phyloP scores from a whole-genome alignment of 1,140 invertebrate species.

The Asobara japonica region DNA sequence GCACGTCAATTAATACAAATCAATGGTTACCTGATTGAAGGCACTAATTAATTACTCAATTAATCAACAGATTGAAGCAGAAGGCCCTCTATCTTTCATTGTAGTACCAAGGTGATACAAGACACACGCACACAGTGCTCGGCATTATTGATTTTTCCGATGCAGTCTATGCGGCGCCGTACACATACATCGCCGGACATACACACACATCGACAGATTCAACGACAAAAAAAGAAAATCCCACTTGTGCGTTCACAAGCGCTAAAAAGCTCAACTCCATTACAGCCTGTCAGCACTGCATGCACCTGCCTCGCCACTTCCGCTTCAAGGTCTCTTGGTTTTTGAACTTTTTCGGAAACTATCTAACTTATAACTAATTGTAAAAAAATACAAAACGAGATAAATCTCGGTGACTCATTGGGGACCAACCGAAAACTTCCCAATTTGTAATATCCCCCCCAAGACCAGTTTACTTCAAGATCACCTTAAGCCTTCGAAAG shows the following conservation, averaged over 20 bases:
- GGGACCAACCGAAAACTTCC: too few relatives aligned
- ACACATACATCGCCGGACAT: background rate
- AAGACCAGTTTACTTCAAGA: too few relatives aligned
- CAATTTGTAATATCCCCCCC: too few relatives aligned
- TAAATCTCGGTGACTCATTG: background rate
- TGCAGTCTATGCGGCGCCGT: slow-evolving; percentile 60
- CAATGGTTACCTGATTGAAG: too few relatives aligned
- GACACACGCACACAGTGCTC: slow-evolving; percentile 37
- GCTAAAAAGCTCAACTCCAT: background rate
- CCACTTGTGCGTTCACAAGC: background rate
- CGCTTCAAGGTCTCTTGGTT: background rate
- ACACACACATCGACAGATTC: background rate
- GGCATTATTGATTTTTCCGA: slow-evolving; percentile 62
- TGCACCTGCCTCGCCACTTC: background rate
- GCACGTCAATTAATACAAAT: too few relatives aligned
- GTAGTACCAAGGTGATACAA: slow-evolving; percentile 46
- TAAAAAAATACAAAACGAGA: background rate
- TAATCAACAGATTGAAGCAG: background rate
- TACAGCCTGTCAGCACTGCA: background rate
- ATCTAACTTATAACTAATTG: too few relatives aligned
- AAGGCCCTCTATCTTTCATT: background rate
- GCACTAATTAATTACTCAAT: background rate
- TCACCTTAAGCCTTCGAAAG: too few relatives aligned
- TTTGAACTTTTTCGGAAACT: background rate
- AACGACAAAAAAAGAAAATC: background rate